phyloP scores from a whole-genome alignment of 1,140 invertebrate species.

The Aporrectodea caliginosa region DNA sequence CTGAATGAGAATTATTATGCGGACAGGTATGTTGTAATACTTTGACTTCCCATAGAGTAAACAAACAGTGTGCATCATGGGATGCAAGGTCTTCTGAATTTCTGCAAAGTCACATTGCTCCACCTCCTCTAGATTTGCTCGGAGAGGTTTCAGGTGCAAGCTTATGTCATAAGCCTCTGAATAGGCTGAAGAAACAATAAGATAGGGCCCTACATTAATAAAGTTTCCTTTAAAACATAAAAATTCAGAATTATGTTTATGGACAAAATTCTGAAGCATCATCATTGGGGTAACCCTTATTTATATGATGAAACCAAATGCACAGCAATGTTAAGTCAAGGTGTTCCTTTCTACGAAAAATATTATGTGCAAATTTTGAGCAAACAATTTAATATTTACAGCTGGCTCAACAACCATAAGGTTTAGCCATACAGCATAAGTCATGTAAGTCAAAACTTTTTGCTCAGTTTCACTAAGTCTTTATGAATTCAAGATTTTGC shows the following conservation, averaged over 20 bases:
- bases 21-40: slow-evolving; percentile 82
- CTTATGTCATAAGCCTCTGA: slow-evolving; percentile 87
- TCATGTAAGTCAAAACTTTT: too few relatives aligned
- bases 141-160: slow-evolving; percentile 76
- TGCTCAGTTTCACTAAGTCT: too few relatives aligned
- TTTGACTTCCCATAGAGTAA: slow-evolving; percentile 85
- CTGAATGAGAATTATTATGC: slow-evolving; percentile 81
- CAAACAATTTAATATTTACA: too few relatives aligned
- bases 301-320: not conserved
- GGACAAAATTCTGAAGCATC: too few relatives aligned
- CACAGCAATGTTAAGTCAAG: too few relatives aligned
- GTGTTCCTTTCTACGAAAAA: too few relatives aligned
- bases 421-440: too few relatives aligned
- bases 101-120: slow-evolving; percentile 66
- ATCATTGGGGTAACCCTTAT: not conserved
- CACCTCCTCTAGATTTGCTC: slow-evolving; percentile 73
- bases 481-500: too few relatives aligned
- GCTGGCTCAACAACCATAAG: too few relatives aligned
- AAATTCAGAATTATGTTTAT: not conserved
- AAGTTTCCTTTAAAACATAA: not conserved
- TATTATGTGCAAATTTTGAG: too few relatives aligned
- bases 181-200: slow-evolving; percentile 61
- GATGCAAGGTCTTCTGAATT: slow-evolving; percentile 40
- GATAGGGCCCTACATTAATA: not conserved
- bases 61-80: slow-evolving; percentile 77